These are phyloP conservation scores for Hippocampus mohnikei DNA, from an alignment of 2,113 vertebrate species.

Conservation along the genomic window DNA sequence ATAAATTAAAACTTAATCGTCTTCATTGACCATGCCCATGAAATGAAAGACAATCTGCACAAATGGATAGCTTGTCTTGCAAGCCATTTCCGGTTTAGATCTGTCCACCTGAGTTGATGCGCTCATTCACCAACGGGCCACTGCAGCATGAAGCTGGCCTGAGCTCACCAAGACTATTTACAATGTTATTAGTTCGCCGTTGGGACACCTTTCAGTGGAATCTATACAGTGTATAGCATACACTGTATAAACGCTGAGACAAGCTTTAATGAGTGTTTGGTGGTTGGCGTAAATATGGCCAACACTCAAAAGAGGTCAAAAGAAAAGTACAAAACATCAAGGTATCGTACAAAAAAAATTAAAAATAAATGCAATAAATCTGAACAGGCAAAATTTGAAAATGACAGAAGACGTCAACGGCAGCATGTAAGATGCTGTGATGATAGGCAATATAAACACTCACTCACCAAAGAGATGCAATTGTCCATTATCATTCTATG, in stretches of 20 bases:
- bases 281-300: neutral
- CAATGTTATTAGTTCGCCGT: neutral
- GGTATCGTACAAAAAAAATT: neutral
- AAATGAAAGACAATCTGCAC: slow-evolving; percentile 23
- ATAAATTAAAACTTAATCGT: slow-evolving; percentile 52
- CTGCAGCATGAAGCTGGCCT: neutral
- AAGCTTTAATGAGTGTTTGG: neutral
- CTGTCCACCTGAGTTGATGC: slow-evolving; percentile 63
- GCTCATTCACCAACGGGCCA: slow-evolving; percentile 19
- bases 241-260: neutral
- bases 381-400: neutral
- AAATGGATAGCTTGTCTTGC: slow-evolving; percentile 42
- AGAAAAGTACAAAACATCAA: neutral
- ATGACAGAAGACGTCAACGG: neutral
- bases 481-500: slow-evolving; percentile 18
- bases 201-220: neutral
- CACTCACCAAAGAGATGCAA: neutral
- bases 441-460: neutral
- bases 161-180: slow-evolving; percentile 13
- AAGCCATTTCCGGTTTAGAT: slow-evolving; percentile 35
- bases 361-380: neutral
- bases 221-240: neutral
- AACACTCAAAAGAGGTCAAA: neutral
- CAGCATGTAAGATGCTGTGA: slow-evolving; percentile 1
- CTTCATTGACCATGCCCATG: slow-evolving; percentile 43